Evolutionary conservation across 2,113 vertebrate species (phyloP), one percentile per base, ranked within the genome.

Genomic region (Oceanodroma tethys): DNA sequence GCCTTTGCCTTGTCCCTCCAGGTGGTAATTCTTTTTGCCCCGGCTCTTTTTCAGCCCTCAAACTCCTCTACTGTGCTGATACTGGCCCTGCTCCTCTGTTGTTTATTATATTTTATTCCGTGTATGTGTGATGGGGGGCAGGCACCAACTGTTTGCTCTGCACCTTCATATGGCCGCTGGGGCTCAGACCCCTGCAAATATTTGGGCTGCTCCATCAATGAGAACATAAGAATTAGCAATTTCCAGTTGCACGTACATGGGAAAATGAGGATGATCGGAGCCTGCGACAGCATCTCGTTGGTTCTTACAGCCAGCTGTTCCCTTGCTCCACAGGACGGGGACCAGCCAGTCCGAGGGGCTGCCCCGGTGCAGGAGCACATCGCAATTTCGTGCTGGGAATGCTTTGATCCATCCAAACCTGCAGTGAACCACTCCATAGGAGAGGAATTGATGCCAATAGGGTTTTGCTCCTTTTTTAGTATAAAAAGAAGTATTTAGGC

Each of bases 101-200:
- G 80, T 76, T 55, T 47, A 12, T 25, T 36, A 10, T 16, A 42
- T 75, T 90, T 86, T 29, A 25, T 42, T 59, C 38, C 1, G 0
- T 25, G 7, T 42, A 8, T 8, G 11, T 26, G 25, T 6, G 7
- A 67, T 6, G 32, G 6, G n/a, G 38, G 19, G 1, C 36, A 1
- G 3, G 27, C 47, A 56, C 47, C 80, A 16, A 3, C 9, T 1
- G 0, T 23, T 89, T 55, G 50, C 50, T 70, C 48, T 25, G 16
- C 1, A 0, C 10, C 16, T 29, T 59, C 71, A 34, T 6, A 14
- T 0, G 2, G 20, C 75, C 0, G 0, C 56, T 47, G 0, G 3
- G 34, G n/a, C 43, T 71, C 50, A 12, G 58, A 53, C 16, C 23
- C n/a, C 42, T 59, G 48, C 52, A 60, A 82, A 48, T 60, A 73